Evolutionary conservation across 2,888 invertebrate species (phyloP), one percentile per base, ranked within the genome.

Genomic region (Noctuana brunneofusca): DNA sequence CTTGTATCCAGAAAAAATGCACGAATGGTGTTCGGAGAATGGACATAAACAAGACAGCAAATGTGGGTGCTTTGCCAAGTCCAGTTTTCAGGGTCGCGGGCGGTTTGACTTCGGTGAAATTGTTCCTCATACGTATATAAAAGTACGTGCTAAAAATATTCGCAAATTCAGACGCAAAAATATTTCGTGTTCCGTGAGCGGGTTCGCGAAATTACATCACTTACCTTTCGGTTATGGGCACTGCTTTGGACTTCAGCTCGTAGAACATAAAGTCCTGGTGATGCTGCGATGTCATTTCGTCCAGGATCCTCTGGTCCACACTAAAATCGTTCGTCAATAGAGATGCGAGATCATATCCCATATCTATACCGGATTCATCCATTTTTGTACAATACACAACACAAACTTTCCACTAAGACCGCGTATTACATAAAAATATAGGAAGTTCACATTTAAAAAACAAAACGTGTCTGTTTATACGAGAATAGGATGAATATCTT

Each of bases 321-420:
- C 85, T 92, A 72, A 87, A 89, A 80, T 92, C 92, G 75, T 92
- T 92, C 68, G 90, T 86, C 68, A 93, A 86, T 70, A 93, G 87
- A 68, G 93, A 92, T 65, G 92, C 92, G 75, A 94, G 90, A 87
- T 94, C 94, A 76, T 93, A 94, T 66, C 92, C 93, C 92, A 94
- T 92, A 75, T 94, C 94, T 72, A 94, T 93, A 69, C 94, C 94
- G 73, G 94, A 94, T 81, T 94, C 94, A 83, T 93, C 93, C 93
- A 93, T 93, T 79, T 81, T 87, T 71, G 65, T 76, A 76, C 74
- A 75, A 75, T 78, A 75, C 86, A 84, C 85, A 78, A 77, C 85
- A 84, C 79, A 72, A 80, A 79, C 71, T 80, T 82, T 76, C 72
- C 89, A 88, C 87, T 79, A 68, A 70, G 70, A 75, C 74, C 72